phyloP scores from a whole-genome alignment of 2,888 invertebrate species.

The Lycaena phlaeas region DNA sequence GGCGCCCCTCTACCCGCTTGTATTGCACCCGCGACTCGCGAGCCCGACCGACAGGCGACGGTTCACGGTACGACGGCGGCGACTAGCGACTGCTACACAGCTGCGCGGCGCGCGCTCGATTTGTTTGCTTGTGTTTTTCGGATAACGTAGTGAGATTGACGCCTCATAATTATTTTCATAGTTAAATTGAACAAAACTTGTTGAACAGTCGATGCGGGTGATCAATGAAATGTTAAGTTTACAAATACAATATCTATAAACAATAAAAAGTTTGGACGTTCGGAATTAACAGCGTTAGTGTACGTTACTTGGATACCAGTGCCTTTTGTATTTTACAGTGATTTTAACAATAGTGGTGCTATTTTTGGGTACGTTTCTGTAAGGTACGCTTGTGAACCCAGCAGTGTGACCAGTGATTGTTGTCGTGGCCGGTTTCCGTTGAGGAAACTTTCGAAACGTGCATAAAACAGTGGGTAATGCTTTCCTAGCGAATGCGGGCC shows the following conservation, averaged over 20 bases:
- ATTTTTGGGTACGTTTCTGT: constrained; percentile 49
- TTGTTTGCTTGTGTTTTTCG: constrained; percentile 59
- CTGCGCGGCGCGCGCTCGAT: constrained; percentile 61
- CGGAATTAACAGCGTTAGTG: constrained; percentile 38
- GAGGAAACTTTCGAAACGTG: constrained; percentile 70
- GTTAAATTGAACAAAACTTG: constrained; percentile 38
- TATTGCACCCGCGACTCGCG: constrained; percentile 41
- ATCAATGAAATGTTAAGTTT: constrained; percentile 21
- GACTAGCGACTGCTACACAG: constrained; percentile 35
- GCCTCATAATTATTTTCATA: constrained; percentile 50
- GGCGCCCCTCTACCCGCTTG: constrained; percentile 33
- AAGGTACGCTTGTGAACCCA: constrained; percentile 45
- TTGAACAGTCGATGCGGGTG: constrained; percentile 32
- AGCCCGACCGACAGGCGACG: constrained; percentile 58
- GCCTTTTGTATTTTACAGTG: constrained; percentile 65
- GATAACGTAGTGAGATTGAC: constrained; percentile 61
- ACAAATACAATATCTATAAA: constrained; percentile 25
- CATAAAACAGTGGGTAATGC: constrained; percentile 69
- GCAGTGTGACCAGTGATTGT: constrained; percentile 69
- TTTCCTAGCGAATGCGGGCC: constrained; percentile 66
- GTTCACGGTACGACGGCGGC: constrained; percentile 20
- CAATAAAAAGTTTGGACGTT: constrained; percentile 28
- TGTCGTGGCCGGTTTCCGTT: constrained; percentile 69
- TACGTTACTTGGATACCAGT: constrained; percentile 56
- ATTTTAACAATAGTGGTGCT: constrained; percentile 55